A percentile compares a stretch with the other conserved stretches of the same genome.
phyloP scores from a whole-genome alignment of 2,888 invertebrate species.

The Cheilosia urbana region DNA sequence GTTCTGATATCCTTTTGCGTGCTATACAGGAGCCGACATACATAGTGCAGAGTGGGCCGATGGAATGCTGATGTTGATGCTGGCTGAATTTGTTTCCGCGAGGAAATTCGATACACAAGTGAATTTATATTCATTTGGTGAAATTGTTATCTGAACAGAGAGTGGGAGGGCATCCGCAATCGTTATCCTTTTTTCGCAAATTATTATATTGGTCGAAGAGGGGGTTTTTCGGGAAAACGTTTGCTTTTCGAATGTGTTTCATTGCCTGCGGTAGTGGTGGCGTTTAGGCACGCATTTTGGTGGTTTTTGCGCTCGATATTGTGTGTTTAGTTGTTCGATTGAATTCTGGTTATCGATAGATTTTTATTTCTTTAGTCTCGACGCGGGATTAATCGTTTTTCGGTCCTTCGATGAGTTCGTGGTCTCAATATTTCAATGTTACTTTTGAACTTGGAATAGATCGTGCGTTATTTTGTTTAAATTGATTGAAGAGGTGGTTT shows the following conservation, averaged over 20 bases:
- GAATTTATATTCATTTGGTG: constrained; percentile 75
- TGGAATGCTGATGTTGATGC: constrained; percentile 60
- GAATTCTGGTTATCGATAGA: constrained; percentile 51
- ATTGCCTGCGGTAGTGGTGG: constrained; percentile 64
- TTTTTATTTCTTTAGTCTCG: constrained; percentile 35
- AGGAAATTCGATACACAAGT: constrained; percentile 72
- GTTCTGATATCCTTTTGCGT: constrained; percentile 67
- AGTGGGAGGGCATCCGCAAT: constrained; percentile 20
- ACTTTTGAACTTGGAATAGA: constrained; percentile 48
- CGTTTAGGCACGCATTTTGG: constrained; percentile 71
- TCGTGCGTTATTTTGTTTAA: constrained; percentile 71
- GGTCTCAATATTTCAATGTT: constrained; percentile 53
- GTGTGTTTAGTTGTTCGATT: constrained; percentile 56
- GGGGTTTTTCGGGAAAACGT: constrained; percentile 11
- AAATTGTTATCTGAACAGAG: constrained; percentile 68
- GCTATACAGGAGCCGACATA: constrained; percentile 15
- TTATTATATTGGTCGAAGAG: constrained; percentile 50
- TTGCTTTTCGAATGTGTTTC: constrained; percentile 59
- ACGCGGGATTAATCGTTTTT: constrained; percentile 68
- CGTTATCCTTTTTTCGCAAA: constrained; percentile 71
- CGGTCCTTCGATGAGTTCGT: constrained; percentile 51
- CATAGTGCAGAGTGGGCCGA: constrained; percentile 11
- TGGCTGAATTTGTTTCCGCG: constrained; percentile 71
- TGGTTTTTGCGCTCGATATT: constrained; percentile 43
- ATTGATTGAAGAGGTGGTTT: constrained; percentile 59